phyloP scores from a whole-genome alignment of 2,797 vertebrate genomes.

The Rhinella marina region DNA sequence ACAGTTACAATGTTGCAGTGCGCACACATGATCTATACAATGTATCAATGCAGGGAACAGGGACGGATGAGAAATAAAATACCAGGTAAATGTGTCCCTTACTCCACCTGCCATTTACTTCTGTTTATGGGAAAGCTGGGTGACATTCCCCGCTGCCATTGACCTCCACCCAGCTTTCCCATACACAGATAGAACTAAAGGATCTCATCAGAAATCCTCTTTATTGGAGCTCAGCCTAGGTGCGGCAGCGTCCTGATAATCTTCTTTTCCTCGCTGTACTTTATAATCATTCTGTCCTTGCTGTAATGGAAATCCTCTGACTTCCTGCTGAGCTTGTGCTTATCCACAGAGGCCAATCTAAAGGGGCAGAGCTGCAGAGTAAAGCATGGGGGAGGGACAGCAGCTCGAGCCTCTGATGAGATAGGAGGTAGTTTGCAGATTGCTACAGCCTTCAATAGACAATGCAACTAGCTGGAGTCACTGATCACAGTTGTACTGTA shows the following conservation, averaged over 20 bases:
- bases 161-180: neutral
- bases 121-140: too few relatives aligned
- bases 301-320: neutral
- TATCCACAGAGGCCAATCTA: neutral
- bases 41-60: too few relatives aligned
- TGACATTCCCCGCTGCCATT: neutral
- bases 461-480: neutral
- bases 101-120: neutral
- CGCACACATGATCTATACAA: too few relatives aligned
- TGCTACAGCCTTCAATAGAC: neutral
- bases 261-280: neutral
- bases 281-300: neutral
- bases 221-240: too few relatives aligned
- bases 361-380: neutral
- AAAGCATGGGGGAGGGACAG: neutral
- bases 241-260: neutral
- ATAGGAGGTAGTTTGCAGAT: neutral
- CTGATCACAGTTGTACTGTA: neutral
- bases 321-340: neutral
- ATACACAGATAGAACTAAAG: too few relatives aligned
- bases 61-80: too few relatives aligned
- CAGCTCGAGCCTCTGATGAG: neutral
- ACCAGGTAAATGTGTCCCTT: too few relatives aligned
- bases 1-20: too few relatives aligned
- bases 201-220: neutral